These are phyloP conservation scores for Xestia sexstrigata DNA, from an alignment of 2,888 invertebrate genomes.

Conservation along the genomic window DNA sequence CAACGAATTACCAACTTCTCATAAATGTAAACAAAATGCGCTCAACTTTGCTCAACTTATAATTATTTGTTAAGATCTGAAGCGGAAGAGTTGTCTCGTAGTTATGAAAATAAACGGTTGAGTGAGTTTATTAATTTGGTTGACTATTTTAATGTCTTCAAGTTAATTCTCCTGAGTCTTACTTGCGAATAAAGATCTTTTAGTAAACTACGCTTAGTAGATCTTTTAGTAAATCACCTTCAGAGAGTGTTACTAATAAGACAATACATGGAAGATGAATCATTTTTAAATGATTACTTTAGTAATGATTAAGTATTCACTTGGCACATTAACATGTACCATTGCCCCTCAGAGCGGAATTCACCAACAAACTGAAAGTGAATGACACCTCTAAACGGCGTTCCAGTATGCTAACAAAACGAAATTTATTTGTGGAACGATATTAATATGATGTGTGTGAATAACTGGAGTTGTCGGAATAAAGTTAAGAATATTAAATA, in stretches of 20 bases:
- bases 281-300: neutral
- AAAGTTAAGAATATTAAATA: too few relatives aligned
- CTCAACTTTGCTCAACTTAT: constrained; percentile 53
- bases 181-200: neutral
- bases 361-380: neutral
- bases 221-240: neutral
- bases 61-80: constrained; percentile 61
- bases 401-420: too few relatives aligned
- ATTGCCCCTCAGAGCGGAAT: neutral
- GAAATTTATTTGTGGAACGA: too few relatives aligned
- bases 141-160: constrained; percentile 21
- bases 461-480: too few relatives aligned
- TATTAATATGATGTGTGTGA: too few relatives aligned
- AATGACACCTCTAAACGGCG: neutral
- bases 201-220: neutral
- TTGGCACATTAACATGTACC: neutral
- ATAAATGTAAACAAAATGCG: constrained; percentile 59
- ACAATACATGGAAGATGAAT: neutral
- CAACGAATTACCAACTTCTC: constrained; percentile 63
- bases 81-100: constrained; percentile 40
- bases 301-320: neutral
- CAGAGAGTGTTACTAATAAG: neutral
- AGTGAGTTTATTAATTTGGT: constrained; percentile 23
- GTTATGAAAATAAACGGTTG: constrained; percentile 14
- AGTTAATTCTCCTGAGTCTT: neutral